Percentiles rank a stretch among this genome's conserved stretches.
These are phyloP conservation scores for Loxodonta africana DNA, from an alignment of 2,113 vertebrate species.

Conservation along the genomic window DNA sequence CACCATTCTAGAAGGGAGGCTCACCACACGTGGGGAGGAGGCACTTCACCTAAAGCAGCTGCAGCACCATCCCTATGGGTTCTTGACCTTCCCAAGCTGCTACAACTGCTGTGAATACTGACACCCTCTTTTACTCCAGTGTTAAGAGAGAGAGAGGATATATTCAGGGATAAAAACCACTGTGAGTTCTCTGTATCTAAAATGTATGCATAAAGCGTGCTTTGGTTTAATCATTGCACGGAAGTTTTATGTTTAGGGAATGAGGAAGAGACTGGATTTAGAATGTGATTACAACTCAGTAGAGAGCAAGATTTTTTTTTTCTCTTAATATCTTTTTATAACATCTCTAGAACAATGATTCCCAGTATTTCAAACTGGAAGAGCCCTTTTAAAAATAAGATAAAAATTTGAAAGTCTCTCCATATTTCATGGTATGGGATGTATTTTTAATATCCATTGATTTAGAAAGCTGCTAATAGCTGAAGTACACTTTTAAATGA, in stretches of 20 bases:
- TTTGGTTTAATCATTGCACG: not conserved
- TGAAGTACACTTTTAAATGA: conserved; percentile 17
- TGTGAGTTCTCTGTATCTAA: not conserved
- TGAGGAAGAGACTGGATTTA: not conserved
- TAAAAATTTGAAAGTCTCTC: conserved; percentile 15
- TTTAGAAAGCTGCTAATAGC: not conserved
- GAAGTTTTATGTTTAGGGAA: not conserved
- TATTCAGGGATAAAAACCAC: not conserved
- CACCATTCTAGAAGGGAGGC: not conserved
- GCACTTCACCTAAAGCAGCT: not conserved
- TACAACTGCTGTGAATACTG: not conserved
- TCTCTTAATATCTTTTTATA: not conserved
- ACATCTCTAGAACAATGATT: not conserved
- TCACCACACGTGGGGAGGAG: not conserved
- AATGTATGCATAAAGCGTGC: not conserved
- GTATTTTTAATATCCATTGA: not conserved
- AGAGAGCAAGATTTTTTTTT: not conserved
- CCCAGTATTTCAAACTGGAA: not conserved
- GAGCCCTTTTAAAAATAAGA: not conserved
- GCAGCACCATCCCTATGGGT: too few species aligned
- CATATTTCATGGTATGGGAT: not conserved
- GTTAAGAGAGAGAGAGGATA: too few species aligned
- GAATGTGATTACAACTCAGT: not conserved
- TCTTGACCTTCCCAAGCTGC: not conserved
- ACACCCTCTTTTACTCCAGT: not conserved